Base-by-base conservation (phyloP, 2,113 vertebrate species). In the Chaenogobius annularis region DNA sequence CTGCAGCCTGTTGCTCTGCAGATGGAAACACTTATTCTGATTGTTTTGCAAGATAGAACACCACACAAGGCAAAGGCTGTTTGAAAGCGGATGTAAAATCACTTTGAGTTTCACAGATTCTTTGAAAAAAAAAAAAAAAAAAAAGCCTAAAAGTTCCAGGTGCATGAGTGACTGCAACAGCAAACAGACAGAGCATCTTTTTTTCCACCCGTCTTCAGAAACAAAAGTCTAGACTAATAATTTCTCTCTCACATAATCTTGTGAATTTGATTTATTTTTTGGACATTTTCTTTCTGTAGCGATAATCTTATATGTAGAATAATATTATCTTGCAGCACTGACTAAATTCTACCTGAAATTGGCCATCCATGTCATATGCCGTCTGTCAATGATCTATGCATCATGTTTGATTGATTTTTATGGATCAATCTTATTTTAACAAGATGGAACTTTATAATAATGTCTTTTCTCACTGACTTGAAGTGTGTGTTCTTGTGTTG, bases 21-120 rank as follows among this genome's bases (percentile, higher is more conserved):
- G 10, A 35, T 68, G 73, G 82, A 87, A 86, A 87, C 11, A 54
- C 69, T 73, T 17, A 61, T 11, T 66, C 31, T 71, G 74, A 69
- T 82, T 59, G 48, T 19, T 70, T 4, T 82, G 69, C 68, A 85
- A 78, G 74, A 75, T 81, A 75, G 40, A 86, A 73, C 80, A 64
- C 79, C 81, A 44, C 62, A 76, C 14, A 14, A 19, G 20, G 54
- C 13, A 20, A 56, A 20, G 14, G 37, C 0, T 7, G 46, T 74
- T 69, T 23, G 37, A 11, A 23, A 8, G 67, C 70, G 72, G 77
- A 66, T 50, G 11, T 58, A 63, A 68, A 65, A 2, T 79, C 64
- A 23, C 47, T 55, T 40, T 7, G 9, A 22, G 7, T n/a, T 62
- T 56, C 7, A 8, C 19, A 55, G 0, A 52, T 6, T 1, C 47